Base-by-base conservation (phyloP, 2,113 vertebrate genomes). In the Ariopsis seemanni region DNA sequence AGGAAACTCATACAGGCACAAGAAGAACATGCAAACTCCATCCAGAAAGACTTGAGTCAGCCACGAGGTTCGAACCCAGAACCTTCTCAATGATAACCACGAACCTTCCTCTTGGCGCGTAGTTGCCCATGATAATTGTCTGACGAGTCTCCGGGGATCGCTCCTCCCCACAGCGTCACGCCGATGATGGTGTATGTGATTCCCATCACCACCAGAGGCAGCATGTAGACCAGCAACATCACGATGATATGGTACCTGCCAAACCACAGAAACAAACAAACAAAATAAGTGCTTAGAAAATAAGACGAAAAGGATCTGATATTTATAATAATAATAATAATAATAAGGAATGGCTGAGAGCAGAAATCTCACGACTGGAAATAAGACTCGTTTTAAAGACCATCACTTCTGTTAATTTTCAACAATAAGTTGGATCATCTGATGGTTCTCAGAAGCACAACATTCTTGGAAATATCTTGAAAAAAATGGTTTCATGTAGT, bases 141-240 rank as follows among this genome's bases (percentile, higher is more conserved):
- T 58, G 96, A 97, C 7, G 98, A 97, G 86, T 98, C 96, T 1
- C 98, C 98, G 6, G 98, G 98, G 91, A 99, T 99, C 92, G 97
- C 97, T 86, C 97, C 97, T 91, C 98, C 98, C 98, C 98, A 99
- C 78, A 99, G 95, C 0, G 97, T 99, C 92, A 97, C 88, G 72
- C 98, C 98, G 42, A 99, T 96, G n/a, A 99, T 96, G 88, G 97
- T 97, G 89, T 99, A 99, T 67, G 96, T 98, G 93, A 99, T 95
- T 17, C 95, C 97, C 98, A 99, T 99, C 90, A 99, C 93, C 90
- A 97, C 96, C 87, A 99, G 91, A 2, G 98, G 98, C 91, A 99
- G 95, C 88, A 96, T 92, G 86, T 99, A 99, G 20, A 99, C 96
- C 93, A 99, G 93, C 11, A 96, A 90, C 30, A 96, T 96, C 80